Evolutionary conservation across 2,113 vertebrate species (phyloP).

Genomic region (Felis chaus): DNA sequence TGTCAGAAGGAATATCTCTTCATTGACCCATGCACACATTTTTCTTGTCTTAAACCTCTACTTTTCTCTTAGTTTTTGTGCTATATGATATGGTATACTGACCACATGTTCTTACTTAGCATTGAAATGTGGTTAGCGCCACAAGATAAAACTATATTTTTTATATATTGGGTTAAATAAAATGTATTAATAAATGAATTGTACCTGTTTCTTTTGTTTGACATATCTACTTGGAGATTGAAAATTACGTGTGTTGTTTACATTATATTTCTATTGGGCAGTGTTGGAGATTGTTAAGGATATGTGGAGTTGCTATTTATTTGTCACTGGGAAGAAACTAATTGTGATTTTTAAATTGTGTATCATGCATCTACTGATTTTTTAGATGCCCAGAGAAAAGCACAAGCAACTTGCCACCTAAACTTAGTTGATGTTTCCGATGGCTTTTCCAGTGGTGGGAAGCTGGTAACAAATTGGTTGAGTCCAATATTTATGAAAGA

Average conservation of each 20-base stretch:
- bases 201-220: not conserved
- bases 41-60: not conserved
- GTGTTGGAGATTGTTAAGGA: not conserved
- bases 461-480: not conserved
- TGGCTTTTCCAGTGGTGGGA: not conserved
- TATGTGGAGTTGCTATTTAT: not conserved
- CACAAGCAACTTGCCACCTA: not conserved
- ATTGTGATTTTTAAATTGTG: not conserved
- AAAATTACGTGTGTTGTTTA: not conserved
- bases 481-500: not conserved
- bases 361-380: not conserved
- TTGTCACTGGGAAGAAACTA: slow-evolving; percentile 26
- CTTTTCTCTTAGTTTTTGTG: not conserved
- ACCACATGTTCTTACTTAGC: not conserved
- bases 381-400: not conserved
- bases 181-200: not conserved
- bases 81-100: fast-evolving
- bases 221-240: not conserved
- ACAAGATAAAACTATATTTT: not conserved
- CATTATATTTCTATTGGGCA: not conserved
- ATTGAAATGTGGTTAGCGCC: not conserved
- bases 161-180: not conserved
- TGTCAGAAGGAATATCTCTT: not conserved
- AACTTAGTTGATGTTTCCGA: not conserved
- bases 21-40: not conserved